Base-by-base conservation (phyloP, 2,888 invertebrate species). In the Choristoneura rosaceana region DNA sequence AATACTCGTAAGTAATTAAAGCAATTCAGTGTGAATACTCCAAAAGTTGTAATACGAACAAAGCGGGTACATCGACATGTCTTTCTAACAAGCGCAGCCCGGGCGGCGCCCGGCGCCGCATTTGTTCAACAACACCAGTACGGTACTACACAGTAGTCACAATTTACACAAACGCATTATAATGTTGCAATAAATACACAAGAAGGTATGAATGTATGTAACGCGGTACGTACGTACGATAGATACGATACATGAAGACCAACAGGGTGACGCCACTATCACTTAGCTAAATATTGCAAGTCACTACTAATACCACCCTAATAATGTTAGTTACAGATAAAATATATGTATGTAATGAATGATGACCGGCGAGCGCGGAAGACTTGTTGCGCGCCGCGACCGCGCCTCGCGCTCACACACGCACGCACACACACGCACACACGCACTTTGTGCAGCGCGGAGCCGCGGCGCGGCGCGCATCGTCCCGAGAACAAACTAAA, bases 1-100 rank as follows among this genome's bases (percentile, higher is more conserved):
- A 94, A 94, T 93, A 93, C 93, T 93, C 92, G 94, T 93, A 94
- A 93, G 93, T 93, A 94, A 93, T 93, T 94, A 93, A 94, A 94
- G 94, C 94, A 88, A 93, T 92, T 91, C 92, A 92, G 89, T 92
- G 93, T 93, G 93, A 93, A 93, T 92, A 92, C 92, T 93, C 92
- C 92, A 90, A 91, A 91, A 86, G 89, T 91, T 87, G 91, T 89
- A 89, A 90, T 90, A 89, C 88, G 85, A 89, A 88, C 85, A 86
- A 89, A 88, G 90, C 90, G 88, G 85, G 84, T 81, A 82, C 83
- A 80, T 80, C 82, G 84, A 82, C 79, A 78, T 79, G 82, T 80
- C 81, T 81, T 80, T 79, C 78, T 81, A 63, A 70, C 71, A 73
- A 77, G 77, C 76, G 76, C 77, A 67, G 74, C 71, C 71, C 77